Conservation (phyloP, 2,888 invertebrate genomes). For the Luperina testacea region DNA sequence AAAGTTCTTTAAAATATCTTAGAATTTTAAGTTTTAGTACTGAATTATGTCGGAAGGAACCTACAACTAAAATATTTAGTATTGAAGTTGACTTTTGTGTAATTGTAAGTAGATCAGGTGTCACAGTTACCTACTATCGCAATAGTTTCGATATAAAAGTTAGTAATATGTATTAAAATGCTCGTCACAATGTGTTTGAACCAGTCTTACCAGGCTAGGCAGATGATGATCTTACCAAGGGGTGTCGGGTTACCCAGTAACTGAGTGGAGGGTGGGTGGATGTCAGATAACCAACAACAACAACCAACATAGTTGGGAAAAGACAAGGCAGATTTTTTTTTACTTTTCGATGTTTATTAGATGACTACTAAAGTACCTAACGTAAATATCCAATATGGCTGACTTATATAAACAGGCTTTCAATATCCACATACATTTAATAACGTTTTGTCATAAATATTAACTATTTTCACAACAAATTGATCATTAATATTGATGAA, state of each 20-base stretch:
- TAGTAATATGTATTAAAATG: not conserved
- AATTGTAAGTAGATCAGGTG: not conserved
- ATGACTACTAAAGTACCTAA: not conserved
- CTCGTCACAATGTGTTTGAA: too few relatives aligned
- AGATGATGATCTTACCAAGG: too few relatives aligned
- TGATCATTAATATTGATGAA: conserved; percentile 23
- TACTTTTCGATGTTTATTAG: not conserved
- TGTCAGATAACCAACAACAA: too few relatives aligned
- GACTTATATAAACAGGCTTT: not conserved
- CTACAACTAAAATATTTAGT: not conserved
- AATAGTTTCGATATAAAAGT: not conserved
- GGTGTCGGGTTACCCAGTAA: too few relatives aligned
- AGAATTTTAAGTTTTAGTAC: conserved; percentile 6
- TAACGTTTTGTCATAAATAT: not conserved
- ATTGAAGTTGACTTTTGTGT: too few relatives aligned
- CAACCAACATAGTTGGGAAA: too few relatives aligned
- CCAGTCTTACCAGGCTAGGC: too few relatives aligned
- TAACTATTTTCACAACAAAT: conserved; percentile 17
- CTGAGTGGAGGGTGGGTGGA: too few relatives aligned
- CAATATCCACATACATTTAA: not conserved
- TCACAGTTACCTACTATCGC: not conserved
- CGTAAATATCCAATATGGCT: not conserved
- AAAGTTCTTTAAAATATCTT: not conserved
- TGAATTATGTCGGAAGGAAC: not conserved
- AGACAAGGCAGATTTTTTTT: too few relatives aligned